Evolutionary conservation across 2,888 invertebrate species (phyloP).

Genomic region (Mantis religiosa): DNA sequence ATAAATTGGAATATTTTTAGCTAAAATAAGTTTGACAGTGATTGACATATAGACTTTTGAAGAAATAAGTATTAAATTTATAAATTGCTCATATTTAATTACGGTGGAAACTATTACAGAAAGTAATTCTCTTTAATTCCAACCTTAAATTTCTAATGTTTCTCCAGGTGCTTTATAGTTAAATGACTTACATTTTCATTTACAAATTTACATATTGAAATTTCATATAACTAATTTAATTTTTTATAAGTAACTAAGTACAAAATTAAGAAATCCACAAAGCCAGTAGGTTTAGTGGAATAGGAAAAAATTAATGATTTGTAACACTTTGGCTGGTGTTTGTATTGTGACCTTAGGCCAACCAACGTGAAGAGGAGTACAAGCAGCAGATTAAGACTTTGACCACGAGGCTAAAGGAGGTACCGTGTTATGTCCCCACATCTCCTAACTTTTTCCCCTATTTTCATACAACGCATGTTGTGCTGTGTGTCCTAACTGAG

Average conservation of each 20-base stretch:
- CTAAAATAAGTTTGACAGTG: no score
- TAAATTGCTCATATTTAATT: no score
- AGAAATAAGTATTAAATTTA: no score
- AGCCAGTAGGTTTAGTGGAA: neutral
- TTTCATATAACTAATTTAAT: neutral
- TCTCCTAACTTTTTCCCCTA: slow-evolving; percentile 26
- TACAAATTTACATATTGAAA: neutral
- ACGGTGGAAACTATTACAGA: no score
- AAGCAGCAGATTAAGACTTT: slow-evolving; percentile 99
- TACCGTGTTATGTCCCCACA: slow-evolving; percentile 51
- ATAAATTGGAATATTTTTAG: no score
- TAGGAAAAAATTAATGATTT: neutral
- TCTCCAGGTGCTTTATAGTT: no score
- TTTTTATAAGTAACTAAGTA: neutral
- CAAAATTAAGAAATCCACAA: neutral
- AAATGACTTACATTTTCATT: neutral
- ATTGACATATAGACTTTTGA: no score
- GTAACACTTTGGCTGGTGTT: neutral
- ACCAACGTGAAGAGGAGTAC: slow-evolving; percentile 99
- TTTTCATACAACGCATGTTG: slow-evolving; percentile 1
- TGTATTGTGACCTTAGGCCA: slow-evolving; percentile 63
- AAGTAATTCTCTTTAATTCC: no score
- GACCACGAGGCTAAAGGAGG: slow-evolving; percentile 99
- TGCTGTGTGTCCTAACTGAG: neutral
- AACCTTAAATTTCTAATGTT: no score